These are phyloP conservation scores for Harlomillsia oculata DNA, from an alignment of 1,140 invertebrate species.

Conservation along the genomic window DNA sequence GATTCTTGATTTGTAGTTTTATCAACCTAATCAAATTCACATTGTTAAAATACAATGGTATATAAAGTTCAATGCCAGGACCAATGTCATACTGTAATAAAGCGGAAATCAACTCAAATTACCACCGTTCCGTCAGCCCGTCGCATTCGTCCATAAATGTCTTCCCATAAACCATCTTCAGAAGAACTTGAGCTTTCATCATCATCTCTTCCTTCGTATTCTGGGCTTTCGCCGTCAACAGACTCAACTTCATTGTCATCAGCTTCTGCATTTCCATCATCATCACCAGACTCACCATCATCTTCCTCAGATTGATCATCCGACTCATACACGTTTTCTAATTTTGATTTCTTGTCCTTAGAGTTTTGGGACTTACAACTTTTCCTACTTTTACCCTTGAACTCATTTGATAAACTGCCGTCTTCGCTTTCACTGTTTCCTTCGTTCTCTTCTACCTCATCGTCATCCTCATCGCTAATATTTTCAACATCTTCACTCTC, in stretches of 20 bases:
- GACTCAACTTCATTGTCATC: slow-evolving; percentile 35
- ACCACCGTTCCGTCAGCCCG: slow-evolving; percentile 69
- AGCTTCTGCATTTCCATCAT: slow-evolving; percentile 26
- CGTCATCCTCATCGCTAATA: slow-evolving; percentile 17
- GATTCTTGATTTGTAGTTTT: not conserved
- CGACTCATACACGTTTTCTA: slow-evolving; percentile 30
- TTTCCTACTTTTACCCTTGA: slow-evolving; percentile 30
- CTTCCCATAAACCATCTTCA: slow-evolving; percentile 57
- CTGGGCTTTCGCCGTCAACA: slow-evolving; percentile 33
- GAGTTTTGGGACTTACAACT: slow-evolving; percentile 9
- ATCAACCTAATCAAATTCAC: slow-evolving; percentile 5
- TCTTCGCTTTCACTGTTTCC: slow-evolving; percentile 34
- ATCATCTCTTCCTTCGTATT: slow-evolving; percentile 22
- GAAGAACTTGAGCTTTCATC: slow-evolving; percentile 32
- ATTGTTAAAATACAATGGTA: not conserved
- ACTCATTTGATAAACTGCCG: slow-evolving; percentile 4
- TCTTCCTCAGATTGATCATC: slow-evolving; percentile 20
- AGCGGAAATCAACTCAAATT: slow-evolving; percentile 39
- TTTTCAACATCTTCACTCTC: slow-evolving; percentile 2
- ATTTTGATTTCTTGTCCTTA: slow-evolving; percentile 19
- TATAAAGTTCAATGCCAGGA: not conserved
- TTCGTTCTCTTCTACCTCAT: slow-evolving; percentile 22
- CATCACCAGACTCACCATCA: slow-evolving; percentile 16
- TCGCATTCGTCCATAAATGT: slow-evolving; percentile 83
- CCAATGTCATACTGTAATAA: not conserved